Evolutionary conservation across 2,888 invertebrate genomes (phyloP).

Genomic region (Deilephila elpenor): DNA sequence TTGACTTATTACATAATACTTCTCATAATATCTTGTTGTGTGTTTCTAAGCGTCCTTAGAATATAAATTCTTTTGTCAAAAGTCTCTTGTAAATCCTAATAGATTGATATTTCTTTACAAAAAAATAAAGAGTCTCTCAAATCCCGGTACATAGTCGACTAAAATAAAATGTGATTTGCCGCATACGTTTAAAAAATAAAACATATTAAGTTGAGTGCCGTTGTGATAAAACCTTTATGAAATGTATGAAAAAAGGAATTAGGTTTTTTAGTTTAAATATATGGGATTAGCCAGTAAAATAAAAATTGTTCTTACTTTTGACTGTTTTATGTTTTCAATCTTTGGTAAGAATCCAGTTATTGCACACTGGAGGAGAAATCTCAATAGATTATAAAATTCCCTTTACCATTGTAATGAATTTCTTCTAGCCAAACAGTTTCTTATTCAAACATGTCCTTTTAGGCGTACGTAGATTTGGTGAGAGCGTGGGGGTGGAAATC

Average conservation of each 20-base stretch:
- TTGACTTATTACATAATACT: not conserved
- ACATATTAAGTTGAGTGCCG: too few species aligned
- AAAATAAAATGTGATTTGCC: too few species aligned
- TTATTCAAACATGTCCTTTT: constrained; percentile 44
- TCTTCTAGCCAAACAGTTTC: not conserved
- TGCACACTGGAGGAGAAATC: too few species aligned
- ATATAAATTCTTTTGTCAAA: not conserved
- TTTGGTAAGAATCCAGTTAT: too few species aligned
- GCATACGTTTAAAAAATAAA: too few species aligned
- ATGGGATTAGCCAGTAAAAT: too few species aligned
- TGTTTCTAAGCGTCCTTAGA: not conserved
- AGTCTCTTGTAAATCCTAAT: not conserved
- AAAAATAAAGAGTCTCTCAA: not conserved
- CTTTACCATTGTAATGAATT: not conserved
- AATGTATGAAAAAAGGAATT: too few species aligned
- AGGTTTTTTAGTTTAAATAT: too few species aligned
- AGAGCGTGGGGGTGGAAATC: constrained; percentile 96
- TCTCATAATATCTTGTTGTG: not conserved
- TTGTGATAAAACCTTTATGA: too few species aligned
- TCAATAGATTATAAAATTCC: not conserved
- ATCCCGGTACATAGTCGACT: too few species aligned
- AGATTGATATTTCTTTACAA: not conserved
- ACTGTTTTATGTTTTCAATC: too few species aligned
- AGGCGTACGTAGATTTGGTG: constrained; percentile 97
- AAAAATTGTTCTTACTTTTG: too few species aligned